A percentile compares a stretch with the other conserved stretches of the same genome.
These are phyloP conservation scores for Fringilla coelebs DNA, from an alignment of 2,797 vertebrate genomes.

Conservation along the genomic window DNA sequence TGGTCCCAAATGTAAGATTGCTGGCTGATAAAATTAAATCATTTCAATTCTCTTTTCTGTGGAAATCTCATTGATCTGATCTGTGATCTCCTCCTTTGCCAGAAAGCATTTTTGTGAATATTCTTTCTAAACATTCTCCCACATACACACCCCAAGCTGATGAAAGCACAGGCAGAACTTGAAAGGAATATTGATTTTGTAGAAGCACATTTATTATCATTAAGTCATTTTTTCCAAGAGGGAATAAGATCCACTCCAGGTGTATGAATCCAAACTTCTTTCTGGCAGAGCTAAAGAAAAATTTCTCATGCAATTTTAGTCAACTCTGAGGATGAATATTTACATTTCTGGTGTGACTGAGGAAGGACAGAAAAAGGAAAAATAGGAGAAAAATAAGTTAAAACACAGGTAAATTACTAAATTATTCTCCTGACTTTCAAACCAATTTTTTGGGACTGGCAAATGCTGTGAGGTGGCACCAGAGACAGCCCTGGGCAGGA, in stretches of 20 bases:
- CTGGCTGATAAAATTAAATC: constrained; percentile 23
- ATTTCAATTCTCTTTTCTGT: constrained; percentile 17
- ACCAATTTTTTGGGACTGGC: background rate
- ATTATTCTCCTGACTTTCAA: background rate
- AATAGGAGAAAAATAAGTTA: background rate
- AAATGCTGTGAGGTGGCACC: background rate
- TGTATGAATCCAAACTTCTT: constrained; percentile 23
- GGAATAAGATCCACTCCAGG: constrained; percentile 13
- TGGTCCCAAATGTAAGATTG: background rate
- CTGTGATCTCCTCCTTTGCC: constrained; percentile 49
- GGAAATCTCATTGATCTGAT: constrained; percentile 52
- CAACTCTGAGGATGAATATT: constrained; percentile 12
- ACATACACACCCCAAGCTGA: background rate
- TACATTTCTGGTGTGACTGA: background rate
- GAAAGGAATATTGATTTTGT: constrained; percentile 55
- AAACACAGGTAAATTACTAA: background rate
- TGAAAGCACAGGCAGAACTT: constrained; percentile 46
- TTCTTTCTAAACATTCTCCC: background rate
- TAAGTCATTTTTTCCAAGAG: constrained; percentile 21
- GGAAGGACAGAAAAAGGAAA: background rate
- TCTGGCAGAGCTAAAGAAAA: background rate
- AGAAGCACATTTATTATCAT: constrained; percentile 49
- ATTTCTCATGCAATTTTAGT: background rate
- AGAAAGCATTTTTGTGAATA: constrained; percentile 43
- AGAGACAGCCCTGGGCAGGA: background rate